Evolutionary conservation across 2,888 invertebrate species (phyloP).

Genomic region (Dynastes tityus): DNA sequence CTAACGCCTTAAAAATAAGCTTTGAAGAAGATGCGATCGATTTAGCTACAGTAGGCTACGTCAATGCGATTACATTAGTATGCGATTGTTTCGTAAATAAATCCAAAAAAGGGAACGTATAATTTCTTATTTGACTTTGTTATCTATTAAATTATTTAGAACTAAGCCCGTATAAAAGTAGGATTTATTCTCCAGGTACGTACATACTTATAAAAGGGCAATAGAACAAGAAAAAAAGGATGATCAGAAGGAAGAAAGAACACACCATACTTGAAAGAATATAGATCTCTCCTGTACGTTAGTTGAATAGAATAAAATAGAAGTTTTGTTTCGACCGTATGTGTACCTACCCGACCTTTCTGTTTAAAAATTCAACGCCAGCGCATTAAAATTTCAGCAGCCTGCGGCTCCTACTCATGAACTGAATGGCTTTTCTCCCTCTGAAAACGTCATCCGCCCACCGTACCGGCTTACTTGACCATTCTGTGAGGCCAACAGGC

Average conservation of each 20-base stretch:
- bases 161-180: conserved; percentile 13
- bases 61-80: too few species aligned
- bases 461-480: conserved; percentile 24
- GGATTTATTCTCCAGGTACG: conserved; percentile 20
- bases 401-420: conserved; percentile 20
- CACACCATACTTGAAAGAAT: background rate
- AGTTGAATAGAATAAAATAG: conserved; percentile 8
- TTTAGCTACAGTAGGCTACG: too few species aligned
- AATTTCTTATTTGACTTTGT: conserved; percentile 12
- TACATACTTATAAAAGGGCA: conserved; percentile 11
- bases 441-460: conserved; percentile 5
- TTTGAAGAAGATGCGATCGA: too few species aligned
- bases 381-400: conserved; percentile 25
- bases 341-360: conserved; percentile 16
- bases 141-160: conserved; percentile 12
- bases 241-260: background rate
- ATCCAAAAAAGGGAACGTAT: conserved; percentile 1
- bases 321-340: background rate
- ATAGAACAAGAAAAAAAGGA: conserved; percentile 12
- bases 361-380: conserved; percentile 29
- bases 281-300: conserved; percentile 14
- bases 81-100: background rate
- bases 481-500: conserved; percentile 48
- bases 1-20: too few species aligned
- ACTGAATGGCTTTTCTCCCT: conserved; percentile 14